phyloP scores from a whole-genome alignment of 2,797 vertebrate species.

The Trachurus trachurus region DNA sequence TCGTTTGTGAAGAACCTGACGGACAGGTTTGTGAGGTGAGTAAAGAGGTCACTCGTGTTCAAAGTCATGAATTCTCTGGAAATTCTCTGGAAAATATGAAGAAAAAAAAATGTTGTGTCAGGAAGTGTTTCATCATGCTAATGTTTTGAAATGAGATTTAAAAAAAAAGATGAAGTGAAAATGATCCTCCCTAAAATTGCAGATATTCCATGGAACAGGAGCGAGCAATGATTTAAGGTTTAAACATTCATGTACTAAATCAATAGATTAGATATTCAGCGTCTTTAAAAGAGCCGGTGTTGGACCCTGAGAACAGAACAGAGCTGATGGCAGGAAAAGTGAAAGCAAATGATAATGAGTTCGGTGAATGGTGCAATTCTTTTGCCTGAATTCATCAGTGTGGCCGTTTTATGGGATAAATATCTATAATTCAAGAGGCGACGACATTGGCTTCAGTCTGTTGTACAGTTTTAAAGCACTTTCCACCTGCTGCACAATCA shows the following conservation, averaged over 20 bases:
- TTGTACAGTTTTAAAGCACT: slow-evolving; percentile 32
- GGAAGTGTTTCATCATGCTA: not conserved
- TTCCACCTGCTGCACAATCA: slow-evolving; percentile 59
- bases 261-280: not conserved
- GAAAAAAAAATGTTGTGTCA: not conserved
- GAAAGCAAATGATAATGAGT: not conserved
- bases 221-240: not conserved
- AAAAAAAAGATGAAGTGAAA: not conserved
- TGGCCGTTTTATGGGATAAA: not conserved
- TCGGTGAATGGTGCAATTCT: not conserved
- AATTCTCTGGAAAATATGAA: not conserved
- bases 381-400: not conserved
- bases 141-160: not conserved
- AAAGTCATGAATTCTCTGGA: not conserved
- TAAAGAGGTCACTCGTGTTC: not conserved
- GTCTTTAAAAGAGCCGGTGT: not conserved
- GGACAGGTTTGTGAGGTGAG: slow-evolving; percentile 95
- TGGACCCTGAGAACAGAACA: not conserved
- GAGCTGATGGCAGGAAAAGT: not conserved
- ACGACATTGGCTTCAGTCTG: not conserved
- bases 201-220: not conserved
- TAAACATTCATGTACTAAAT: not conserved
- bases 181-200: not conserved
- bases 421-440: not conserved
- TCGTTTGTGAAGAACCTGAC: slow-evolving; percentile 93